These are phyloP conservation scores for Passer montanus DNA, from an alignment of 2,113 vertebrate species.

Conservation along the genomic window DNA sequence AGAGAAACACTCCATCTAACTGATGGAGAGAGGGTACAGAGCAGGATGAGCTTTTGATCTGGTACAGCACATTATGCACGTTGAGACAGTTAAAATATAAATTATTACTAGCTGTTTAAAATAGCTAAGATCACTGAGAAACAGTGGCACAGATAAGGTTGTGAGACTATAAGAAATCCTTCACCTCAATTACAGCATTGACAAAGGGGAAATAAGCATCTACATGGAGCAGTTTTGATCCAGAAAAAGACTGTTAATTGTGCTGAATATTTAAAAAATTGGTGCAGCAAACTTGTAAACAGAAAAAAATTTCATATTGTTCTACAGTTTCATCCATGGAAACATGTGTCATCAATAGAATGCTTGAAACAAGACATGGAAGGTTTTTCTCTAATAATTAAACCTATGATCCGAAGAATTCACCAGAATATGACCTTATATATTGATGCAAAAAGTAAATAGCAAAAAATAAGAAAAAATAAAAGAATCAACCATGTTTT, in stretches of 20 bases:
- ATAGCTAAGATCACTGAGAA: not conserved
- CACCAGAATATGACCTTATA: not conserved
- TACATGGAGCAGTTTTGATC: not conserved
- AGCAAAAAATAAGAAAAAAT: not conserved
- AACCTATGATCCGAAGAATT: not conserved
- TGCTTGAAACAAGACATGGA: not conserved
- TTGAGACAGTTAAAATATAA: not conserved
- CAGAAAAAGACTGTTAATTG: not conserved
- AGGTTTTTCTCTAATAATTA: not conserved
- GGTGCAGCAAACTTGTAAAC: not conserved
- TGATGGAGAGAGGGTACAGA: not conserved
- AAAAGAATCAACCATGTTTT: not conserved
- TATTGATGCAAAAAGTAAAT: not conserved
- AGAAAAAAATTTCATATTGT: not conserved
- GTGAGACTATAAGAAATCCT: not conserved
- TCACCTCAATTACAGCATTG: not conserved
- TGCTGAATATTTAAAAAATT: not conserved
- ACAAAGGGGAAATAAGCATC: not conserved
- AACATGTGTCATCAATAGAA: not conserved
- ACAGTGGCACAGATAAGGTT: not conserved
- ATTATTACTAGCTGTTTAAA: not conserved
- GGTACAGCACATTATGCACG: not conserved
- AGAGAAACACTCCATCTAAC: not conserved
- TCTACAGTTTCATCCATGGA: not conserved
- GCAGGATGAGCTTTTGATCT: conserved; percentile 7